phyloP scores from a whole-genome alignment of 2,888 invertebrate species.

The Nesidiocoris tenuis region DNA sequence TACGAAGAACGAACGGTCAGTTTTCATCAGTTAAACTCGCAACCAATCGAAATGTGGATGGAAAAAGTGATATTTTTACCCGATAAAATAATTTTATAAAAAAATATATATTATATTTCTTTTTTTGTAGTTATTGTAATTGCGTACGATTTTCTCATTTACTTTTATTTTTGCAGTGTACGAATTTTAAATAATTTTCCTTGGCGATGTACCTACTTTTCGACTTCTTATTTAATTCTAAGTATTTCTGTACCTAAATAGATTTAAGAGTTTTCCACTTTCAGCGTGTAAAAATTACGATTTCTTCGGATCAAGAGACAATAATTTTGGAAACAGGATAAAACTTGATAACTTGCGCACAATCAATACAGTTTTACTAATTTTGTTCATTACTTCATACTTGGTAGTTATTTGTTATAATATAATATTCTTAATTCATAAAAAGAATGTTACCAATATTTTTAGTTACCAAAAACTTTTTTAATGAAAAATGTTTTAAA shows the following conservation, averaged over 20 bases:
- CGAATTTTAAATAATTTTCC: too few species aligned
- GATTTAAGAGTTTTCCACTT: background rate
- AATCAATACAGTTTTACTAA: too few species aligned
- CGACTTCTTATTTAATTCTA: background rate
- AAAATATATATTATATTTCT: background rate
- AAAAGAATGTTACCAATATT: constrained; percentile 31
- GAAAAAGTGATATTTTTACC: background rate
- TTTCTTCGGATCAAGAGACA: too few species aligned
- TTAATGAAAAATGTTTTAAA: background rate
- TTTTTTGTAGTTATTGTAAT: background rate
- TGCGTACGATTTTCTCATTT: background rate
- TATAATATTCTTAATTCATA: background rate
- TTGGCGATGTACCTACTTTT: too few species aligned
- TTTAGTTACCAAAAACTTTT: constrained; percentile 29
- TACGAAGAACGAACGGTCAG: too few species aligned
- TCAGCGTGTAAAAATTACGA: background rate
- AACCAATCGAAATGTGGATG: background rate
- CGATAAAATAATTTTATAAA: background rate
- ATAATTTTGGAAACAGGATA: too few species aligned
- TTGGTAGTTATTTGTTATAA: background rate
- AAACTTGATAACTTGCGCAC: too few species aligned
- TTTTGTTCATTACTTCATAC: background rate
- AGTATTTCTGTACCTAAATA: background rate
- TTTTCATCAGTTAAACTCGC: too few species aligned
- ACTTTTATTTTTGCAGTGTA: too few species aligned